phyloP scores from a whole-genome alignment of 2,888 invertebrate species.

The Escarpia spicata region DNA sequence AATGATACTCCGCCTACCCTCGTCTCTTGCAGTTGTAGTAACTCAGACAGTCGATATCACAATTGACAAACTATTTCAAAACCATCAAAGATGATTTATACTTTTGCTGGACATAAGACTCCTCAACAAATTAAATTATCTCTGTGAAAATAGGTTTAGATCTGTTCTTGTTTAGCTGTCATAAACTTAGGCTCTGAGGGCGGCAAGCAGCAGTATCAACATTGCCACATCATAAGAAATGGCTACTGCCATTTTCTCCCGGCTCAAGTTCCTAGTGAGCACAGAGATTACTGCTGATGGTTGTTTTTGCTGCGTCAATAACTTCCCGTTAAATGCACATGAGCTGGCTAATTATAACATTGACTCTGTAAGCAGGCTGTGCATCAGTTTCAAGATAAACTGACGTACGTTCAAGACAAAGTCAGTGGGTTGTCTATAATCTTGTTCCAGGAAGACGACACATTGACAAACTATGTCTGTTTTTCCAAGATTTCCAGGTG shows the following conservation, averaged over 20 bases:
- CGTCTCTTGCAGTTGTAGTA: neutral
- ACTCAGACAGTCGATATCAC: neutral
- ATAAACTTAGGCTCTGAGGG: neutral
- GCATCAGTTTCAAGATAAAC: neutral
- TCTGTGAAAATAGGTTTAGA: no score
- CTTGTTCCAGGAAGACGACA: neutral
- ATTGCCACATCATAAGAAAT: neutral
- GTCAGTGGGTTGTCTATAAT: neutral
- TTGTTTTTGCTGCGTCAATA: neutral
- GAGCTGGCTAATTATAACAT: neutral
- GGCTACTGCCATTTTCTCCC: neutral
- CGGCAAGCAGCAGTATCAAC: neutral
- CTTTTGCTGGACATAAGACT: no score
- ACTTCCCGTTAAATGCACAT: neutral
- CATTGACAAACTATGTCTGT: neutral
- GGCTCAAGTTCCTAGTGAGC: neutral
- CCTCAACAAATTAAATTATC: no score
- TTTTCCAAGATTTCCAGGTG: neutral
- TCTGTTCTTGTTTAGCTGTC: neutral
- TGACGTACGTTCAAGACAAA: neutral
- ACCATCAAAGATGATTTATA: neutral
- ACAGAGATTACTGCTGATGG: neutral
- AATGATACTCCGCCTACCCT: no score
- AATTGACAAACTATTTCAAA: neutral
- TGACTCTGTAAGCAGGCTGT: neutral